Evolutionary conservation across 2,113 vertebrate species (phyloP).

Genomic region (Uria lomvia): DNA sequence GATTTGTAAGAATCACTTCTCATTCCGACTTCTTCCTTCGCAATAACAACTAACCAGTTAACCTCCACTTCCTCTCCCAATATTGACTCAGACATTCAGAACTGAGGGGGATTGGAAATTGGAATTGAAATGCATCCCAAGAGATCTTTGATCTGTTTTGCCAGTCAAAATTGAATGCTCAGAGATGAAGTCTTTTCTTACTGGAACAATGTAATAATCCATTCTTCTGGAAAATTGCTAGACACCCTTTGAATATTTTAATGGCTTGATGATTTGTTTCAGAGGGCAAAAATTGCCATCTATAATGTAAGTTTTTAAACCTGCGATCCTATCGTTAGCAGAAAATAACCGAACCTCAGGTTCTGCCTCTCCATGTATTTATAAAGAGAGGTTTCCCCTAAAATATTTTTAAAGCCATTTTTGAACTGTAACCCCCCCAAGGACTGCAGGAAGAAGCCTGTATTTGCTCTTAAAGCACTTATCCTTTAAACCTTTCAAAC

Average conservation of each 20-base stretch:
- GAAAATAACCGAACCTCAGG: neutral
- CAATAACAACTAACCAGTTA: conserved; percentile 37
- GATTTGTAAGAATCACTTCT: conserved; percentile 54
- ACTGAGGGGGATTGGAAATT: conserved; percentile 7
- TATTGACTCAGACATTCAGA: conserved; percentile 45
- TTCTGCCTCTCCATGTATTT: neutral
- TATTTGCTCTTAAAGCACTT: neutral
- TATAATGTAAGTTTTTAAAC: neutral
- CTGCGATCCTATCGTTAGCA: neutral
- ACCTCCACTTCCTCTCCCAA: conserved; percentile 45
- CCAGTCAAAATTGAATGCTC: neutral
- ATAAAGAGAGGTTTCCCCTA: neutral
- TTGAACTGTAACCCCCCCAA: neutral
- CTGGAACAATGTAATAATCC: conserved; percentile 7
- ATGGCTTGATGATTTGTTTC: neutral
- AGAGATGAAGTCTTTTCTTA: conserved; percentile 7
- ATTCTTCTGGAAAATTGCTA: conserved; percentile 18
- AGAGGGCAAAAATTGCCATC: neutral
- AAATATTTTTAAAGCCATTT: neutral
- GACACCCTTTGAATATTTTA: neutral
- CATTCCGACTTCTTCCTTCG: conserved; percentile 39
- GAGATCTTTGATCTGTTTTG: conserved; percentile 44
- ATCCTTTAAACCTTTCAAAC: neutral
- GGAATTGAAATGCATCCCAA: conserved; percentile 27
- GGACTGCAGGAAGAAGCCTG: neutral